A percentile compares a stretch with the other conserved stretches of the same genome.
These are phyloP conservation scores for Poeciliopsis infans DNA, from an alignment of 2,797 vertebrate genomes.

Conservation along the genomic window DNA sequence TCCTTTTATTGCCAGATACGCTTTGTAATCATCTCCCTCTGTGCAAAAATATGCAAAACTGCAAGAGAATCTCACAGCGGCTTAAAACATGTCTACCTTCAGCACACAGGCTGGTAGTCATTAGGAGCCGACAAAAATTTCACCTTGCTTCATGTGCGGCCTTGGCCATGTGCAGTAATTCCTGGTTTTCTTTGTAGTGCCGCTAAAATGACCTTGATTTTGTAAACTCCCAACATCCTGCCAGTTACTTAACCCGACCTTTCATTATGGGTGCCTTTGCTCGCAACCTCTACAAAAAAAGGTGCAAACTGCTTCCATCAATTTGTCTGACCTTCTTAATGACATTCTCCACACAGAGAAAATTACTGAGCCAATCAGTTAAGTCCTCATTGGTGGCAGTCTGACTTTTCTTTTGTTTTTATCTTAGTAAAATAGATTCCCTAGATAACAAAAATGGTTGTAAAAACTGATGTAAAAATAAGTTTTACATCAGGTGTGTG, in stretches of 20 bases:
- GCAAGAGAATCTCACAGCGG: constrained; percentile 3
- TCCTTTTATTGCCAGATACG: constrained; percentile 9
- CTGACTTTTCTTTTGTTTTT: constrained; percentile 8
- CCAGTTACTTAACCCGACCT: constrained; percentile 27
- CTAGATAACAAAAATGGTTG: neutral
- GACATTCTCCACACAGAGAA: constrained; percentile 46
- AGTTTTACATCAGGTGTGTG: neutral
- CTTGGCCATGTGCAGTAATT: constrained; percentile 24
- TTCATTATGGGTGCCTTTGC: constrained; percentile 37
- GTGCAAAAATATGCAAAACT: constrained; percentile 12
- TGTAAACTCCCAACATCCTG: constrained; percentile 35
- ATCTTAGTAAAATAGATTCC: constrained; percentile 4
- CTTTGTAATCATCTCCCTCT: constrained; percentile 3
- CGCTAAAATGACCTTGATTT: constrained; percentile 47
- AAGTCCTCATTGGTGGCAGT: constrained; percentile 10
- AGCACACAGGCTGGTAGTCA: constrained; percentile 23
- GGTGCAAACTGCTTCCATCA: constrained; percentile 58
- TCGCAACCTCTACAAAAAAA: constrained; percentile 50
- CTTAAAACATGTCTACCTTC: neutral
- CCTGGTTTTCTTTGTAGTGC: constrained; percentile 13
- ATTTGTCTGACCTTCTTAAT: constrained; percentile 53
- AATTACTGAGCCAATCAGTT: constrained; percentile 31
- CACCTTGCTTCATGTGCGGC: constrained; percentile 22
- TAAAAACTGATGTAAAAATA: neutral
- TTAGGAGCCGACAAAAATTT: constrained; percentile 24